Conservation (phyloP, 2,888 invertebrate genomes). For the Archaeoteleia sp. region DNA sequence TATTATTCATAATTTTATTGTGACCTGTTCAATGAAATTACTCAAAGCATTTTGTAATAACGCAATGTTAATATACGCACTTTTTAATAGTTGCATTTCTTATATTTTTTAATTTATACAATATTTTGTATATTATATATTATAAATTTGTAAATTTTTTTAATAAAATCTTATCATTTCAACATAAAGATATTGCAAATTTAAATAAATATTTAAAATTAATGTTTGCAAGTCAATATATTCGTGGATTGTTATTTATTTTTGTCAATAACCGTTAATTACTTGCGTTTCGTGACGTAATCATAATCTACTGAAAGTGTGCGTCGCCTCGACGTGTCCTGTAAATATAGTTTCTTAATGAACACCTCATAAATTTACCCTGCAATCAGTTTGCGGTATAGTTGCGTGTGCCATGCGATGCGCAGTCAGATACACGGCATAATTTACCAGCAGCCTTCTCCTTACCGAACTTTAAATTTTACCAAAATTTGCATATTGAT, state of each 20-base stretch:
- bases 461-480: slow-evolving; percentile 56
- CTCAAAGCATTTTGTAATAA: too few species aligned
- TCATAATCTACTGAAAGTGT: slow-evolving; percentile 56
- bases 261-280: slow-evolving; percentile 48
- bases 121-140: too few species aligned
- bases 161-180: too few species aligned
- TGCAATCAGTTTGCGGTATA: slow-evolving; percentile 59
- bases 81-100: too few species aligned
- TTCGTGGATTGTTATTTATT: slow-evolving; percentile 29
- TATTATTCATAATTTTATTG: too few species aligned
- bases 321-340: slow-evolving; percentile 51
- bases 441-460: slow-evolving; percentile 53
- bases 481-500: slow-evolving; percentile 59
- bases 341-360: slow-evolving; percentile 58
- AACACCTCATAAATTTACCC: slow-evolving; percentile 63
- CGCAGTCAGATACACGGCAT: slow-evolving; percentile 58
- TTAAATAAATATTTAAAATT: slow-evolving; percentile 43
- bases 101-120: too few species aligned
- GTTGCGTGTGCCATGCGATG: slow-evolving; percentile 59
- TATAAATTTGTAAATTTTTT: too few species aligned
- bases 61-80: too few species aligned
- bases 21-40: too few species aligned
- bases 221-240: slow-evolving; percentile 15
- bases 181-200: too few species aligned
- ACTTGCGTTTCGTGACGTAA: slow-evolving; percentile 49